Evolutionary conservation across 1,140 invertebrate genomes (phyloP).

Genomic region (Chrysoperla carnea): DNA sequence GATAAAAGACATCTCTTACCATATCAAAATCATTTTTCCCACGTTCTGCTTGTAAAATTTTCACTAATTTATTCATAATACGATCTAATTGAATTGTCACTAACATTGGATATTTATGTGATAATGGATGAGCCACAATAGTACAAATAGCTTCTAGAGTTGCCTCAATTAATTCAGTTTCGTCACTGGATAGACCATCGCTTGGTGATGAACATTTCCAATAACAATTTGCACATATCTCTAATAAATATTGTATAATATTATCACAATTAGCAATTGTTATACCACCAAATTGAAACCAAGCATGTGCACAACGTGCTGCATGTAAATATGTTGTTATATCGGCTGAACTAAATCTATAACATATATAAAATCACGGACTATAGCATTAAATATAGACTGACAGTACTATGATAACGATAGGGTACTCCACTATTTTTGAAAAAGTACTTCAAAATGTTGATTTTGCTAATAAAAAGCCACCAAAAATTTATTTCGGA

Average conservation of each 20-base stretch:
- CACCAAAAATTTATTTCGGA: no score
- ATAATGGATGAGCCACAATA: constrained; percentile 17
- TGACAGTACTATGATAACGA: constrained; percentile 5
- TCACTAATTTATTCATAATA: constrained; percentile 20
- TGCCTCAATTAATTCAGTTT: constrained; percentile 35
- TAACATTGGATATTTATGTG: constrained; percentile 13
- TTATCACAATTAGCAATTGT: constrained; percentile 16
- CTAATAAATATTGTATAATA: constrained; percentile 17
- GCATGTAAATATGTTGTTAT: constrained; percentile 29
- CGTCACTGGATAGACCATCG: constrained; percentile 27
- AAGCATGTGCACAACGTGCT: constrained; percentile 39
- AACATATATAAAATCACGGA: constrained; percentile 3
- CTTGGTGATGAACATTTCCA: constrained; percentile 18
- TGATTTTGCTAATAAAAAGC: no score
- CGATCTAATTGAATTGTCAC: constrained; percentile 14
- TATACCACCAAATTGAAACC: constrained; percentile 32
- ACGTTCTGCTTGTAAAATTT: constrained; percentile 18
- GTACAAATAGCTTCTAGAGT: constrained; percentile 38
- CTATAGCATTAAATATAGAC: constrained; percentile 1
- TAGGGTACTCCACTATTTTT: constrained; percentile 17
- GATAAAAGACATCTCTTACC: no score
- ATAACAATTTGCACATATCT: constrained; percentile 16
- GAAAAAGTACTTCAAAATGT: no score
- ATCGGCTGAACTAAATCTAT: constrained; percentile 18
- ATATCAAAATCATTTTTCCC: constrained; percentile 14